Percentiles rank a stretch among this genome's conserved stretches.
phyloP scores from a whole-genome alignment of 2,797 vertebrate genomes.

The Ctenopoma multispine region DNA sequence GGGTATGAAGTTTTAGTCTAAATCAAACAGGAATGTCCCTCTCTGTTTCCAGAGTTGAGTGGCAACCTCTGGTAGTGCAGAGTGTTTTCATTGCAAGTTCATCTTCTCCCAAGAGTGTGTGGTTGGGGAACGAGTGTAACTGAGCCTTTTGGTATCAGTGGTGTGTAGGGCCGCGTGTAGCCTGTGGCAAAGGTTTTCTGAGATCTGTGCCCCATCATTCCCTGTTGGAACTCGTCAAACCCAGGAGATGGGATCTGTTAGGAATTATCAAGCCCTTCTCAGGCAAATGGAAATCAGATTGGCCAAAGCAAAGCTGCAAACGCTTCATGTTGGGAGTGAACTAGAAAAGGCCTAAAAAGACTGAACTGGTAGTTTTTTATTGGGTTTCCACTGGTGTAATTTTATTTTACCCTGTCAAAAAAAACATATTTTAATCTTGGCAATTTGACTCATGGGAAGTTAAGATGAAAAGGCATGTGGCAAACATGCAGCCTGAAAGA shows the following conservation, averaged over 20 bases:
- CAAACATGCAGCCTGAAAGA: constrained; percentile 39
- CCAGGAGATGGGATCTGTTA: constrained; percentile 76
- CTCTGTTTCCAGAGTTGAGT: constrained; percentile 62
- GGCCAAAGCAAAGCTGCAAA: constrained; percentile 67
- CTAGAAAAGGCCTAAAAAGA: constrained; percentile 51
- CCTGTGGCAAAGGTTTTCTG: constrained; percentile 76
- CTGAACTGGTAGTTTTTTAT: constrained; percentile 42
- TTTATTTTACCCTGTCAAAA: constrained; percentile 59
- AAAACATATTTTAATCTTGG: constrained; percentile 62
- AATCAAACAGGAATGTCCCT: constrained; percentile 53
- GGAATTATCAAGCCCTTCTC: constrained; percentile 75
- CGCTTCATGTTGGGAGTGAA: constrained; percentile 60
- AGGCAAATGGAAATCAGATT: constrained; percentile 75
- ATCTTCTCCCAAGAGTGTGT: constrained; percentile 74
- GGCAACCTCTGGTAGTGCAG: constrained; percentile 68
- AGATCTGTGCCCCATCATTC: constrained; percentile 73
- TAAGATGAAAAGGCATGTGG: constrained; percentile 48
- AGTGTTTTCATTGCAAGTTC: constrained; percentile 77
- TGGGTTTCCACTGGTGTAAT: constrained; percentile 55
- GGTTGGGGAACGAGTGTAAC: constrained; percentile 76
- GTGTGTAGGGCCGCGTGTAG: constrained; percentile 67
- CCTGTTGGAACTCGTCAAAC: constrained; percentile 80
- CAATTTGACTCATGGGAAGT: constrained; percentile 66
- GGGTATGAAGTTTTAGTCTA: constrained; percentile 32
- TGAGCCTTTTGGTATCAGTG: constrained; percentile 76